Base-by-base conservation (phyloP, 64 coral and sea anemone species). In the Dendronephthya gigantea region DNA sequence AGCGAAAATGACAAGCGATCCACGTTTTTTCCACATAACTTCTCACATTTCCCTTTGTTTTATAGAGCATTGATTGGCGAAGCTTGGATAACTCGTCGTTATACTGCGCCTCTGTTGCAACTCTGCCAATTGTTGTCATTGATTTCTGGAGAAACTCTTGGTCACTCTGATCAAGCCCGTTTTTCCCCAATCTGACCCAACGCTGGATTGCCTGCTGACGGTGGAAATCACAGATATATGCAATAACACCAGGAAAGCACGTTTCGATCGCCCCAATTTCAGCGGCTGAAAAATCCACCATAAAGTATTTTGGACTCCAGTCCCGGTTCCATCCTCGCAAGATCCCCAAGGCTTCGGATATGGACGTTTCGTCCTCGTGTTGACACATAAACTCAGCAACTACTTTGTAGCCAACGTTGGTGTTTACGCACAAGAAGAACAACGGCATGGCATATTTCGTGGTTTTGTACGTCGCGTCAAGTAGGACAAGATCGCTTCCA, bases 391-490 rank as follows among this genome's bases (percentile, higher is more conserved):
- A 79, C 29, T 79, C 72, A 9, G 72, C 36, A 36, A 79, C 16
- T 7, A 79, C 72, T 33, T 36, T 79, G 72, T 79, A 79, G 32
- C 72, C 72, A 39, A 39, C 36, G 29, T 79, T 79, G 9, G 31
- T 39, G 36, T 79, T 34, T 10, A 79, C 37, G 22, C 92, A 94
- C 28, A 94, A 34, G 47, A 94, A 90, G 47, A 94, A 88, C 17
- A 94, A 36, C 23, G 88, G 92, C 17, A 94, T 50, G 35, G 83
- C 86, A 47, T 94, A 88, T 72, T 84, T 88, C 6, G 89, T 90
- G 7, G 86, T 94, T 55, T 88, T 94, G 68, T 90, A 85, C 0
- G 86, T 94, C 16, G 89, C 89, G 30, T 79, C 72, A 16, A 79
- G 15, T 36, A 79, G 37, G 37, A 19, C 27, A 16, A 79, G 37